Base-by-base conservation (phyloP, 2,797 vertebrate genomes). In the Pteronotus mesoamericanus region DNA sequence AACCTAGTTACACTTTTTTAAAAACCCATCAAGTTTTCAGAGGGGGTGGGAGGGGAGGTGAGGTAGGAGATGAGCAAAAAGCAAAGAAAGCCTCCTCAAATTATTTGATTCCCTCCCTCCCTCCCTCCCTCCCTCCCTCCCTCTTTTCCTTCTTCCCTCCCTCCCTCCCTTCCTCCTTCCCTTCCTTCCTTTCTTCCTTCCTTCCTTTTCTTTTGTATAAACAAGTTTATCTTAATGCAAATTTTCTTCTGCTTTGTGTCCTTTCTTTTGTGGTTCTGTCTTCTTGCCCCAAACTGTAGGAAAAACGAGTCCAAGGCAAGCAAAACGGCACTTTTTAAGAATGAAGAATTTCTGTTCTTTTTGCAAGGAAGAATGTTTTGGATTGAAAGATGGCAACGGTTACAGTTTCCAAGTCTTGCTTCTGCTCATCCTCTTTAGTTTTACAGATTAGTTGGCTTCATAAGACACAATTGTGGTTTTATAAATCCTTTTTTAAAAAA, bases 41-140 rank as follows among this genome's bases (percentile, higher is more conserved):
- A 71, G 37, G 64, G 2, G 29, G 5, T 86, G 18, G 4, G 59
- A 86, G 53, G 11, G 4, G 3, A 77, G 18, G 11, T 88, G 93
- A 68, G 37, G 22, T 57, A 78, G 16, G 44, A 95, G 39, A 78
- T 44, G 55, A 79, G 79, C 96, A 57, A 59, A 42, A 53, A 34
- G 80, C 91, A 53, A 68, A 85, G 79, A 96, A 96, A 96, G 39
- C 29, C 48, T 82, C 93, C 42, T 32, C 46, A 48, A 89, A 86
- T 26, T 2, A 21, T 19, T 37, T 86, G 61, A 44, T 48, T 86
- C 16, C 39, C 29, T 29, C 21, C 5, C 11, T 10, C 68, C n/a
- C 18, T 72, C 39, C 10, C 68, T 69, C 3, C 55, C 16, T 8
- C 5, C 64, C n/a, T 71, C 68, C 22, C 39, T 71, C 34, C 53